Base-by-base conservation (phyloP, 2,113 vertebrate species). In the Triplophysa tibetana region DNA sequence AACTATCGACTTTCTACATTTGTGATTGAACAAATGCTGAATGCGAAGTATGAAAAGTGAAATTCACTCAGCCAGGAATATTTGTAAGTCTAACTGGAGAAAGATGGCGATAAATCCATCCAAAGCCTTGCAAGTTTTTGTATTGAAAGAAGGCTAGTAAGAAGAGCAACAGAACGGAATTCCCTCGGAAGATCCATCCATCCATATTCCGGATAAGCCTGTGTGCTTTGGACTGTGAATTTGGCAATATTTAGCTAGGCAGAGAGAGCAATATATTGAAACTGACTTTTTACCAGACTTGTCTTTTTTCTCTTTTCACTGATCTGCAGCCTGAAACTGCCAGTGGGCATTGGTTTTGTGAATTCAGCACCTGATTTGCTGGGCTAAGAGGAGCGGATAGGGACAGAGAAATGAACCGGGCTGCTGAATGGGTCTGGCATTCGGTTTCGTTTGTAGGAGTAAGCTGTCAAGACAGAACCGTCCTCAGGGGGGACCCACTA, bases 351-450 rank as follows among this genome's bases (percentile, higher is more conserved):
- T 24, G 66, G 75, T 66, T 85, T 84, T 87, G 84, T 84, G 85
- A 88, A 88, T 80, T 85, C 79, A 86, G 73, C 82, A 83, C 72
- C 83, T 86, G 86, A 86, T 86, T 85, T 85, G 62, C 69, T 67
- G 74, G 75, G 81, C 69, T 77, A 73, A 21, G 69, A 69, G 65
- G 16, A 26, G 41, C 50, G 75, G 68, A 82, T 56, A 74, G 77
- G 72, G 73, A 81, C 19, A 50, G 68, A 74, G 65, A 75, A 80
- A 84, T 16, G 43, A 61, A 81, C 45, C 5, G 75, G 77, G 74
- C 61, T 56, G 60, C 78, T 65, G 74, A 85, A 75, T 79, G 82
- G 78, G 83, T 82, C 58, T 80, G 84, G 83, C 79, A 85, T 81
- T 74, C 73, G 13, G 81, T 75, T 87, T 86, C 64, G 70, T 89